phyloP scores from a whole-genome alignment of 2,797 vertebrate species.

The Myotis planiceps region DNA sequence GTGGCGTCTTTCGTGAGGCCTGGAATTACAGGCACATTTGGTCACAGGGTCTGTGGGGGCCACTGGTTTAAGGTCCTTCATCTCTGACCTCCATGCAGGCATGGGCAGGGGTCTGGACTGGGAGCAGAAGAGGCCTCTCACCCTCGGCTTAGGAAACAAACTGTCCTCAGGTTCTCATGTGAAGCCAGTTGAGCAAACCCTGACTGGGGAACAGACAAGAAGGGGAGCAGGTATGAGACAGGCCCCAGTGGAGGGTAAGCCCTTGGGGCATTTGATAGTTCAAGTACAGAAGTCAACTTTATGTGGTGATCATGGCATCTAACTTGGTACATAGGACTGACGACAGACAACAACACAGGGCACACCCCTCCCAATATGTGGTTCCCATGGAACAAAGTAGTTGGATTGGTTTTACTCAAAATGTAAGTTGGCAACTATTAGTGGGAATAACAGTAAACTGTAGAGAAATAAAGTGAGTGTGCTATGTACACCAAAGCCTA shows the following conservation, averaged over 20 bases:
- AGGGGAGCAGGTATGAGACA: background rate
- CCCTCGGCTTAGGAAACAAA: background rate
- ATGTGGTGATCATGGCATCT: background rate
- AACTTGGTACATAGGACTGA: background rate
- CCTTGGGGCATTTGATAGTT: background rate
- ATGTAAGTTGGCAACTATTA: background rate
- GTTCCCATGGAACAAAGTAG: background rate
- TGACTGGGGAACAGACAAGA: background rate
- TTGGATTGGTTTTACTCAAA: background rate
- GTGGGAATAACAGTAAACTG: background rate
- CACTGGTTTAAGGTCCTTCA: background rate
- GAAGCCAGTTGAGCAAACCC: background rate
- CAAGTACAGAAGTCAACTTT: background rate
- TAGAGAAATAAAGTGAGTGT: background rate
- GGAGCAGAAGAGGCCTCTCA: background rate
- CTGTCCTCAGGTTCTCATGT: background rate
- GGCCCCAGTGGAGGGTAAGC: background rate
- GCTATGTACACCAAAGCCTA: background rate
- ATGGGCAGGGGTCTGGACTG: background rate
- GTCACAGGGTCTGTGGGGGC: background rate
- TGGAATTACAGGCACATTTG: background rate
- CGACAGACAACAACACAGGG: background rate
- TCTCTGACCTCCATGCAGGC: background rate
- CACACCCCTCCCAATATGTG: too few species aligned
- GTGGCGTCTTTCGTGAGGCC: background rate